These are phyloP conservation scores for Sinelater perroti DNA, from an alignment of 2,888 invertebrate genomes.

Conservation along the genomic window DNA sequence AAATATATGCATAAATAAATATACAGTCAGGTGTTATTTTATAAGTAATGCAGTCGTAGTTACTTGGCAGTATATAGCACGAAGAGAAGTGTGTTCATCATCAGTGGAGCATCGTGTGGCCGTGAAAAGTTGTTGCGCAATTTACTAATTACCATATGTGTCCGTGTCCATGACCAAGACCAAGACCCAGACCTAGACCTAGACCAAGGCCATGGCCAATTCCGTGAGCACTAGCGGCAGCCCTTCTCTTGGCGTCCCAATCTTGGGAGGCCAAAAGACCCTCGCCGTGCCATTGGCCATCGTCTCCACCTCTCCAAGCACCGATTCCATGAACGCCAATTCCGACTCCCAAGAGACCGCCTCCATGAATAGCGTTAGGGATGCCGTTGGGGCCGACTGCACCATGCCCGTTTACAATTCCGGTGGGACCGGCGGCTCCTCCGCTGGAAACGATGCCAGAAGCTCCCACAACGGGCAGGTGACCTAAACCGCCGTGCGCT, in stretches of 20 bases:
- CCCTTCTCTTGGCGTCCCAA: constrained; percentile 13
- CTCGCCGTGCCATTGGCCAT: constrained; percentile 33
- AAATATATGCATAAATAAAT: too few species aligned
- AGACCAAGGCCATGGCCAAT: constrained; percentile 18
- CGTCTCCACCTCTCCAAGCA: constrained; percentile 16
- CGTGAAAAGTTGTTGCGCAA: too few species aligned
- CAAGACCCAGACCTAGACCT: constrained; percentile 9
- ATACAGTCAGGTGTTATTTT: too few species aligned
- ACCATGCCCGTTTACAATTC: constrained; percentile 29
- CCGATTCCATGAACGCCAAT: too few species aligned
- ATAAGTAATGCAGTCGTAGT: too few species aligned
- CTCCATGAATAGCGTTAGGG: constrained; percentile 17
- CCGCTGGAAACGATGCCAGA: constrained; percentile 28
- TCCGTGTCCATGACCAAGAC: too few species aligned
- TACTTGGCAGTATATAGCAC: too few species aligned
- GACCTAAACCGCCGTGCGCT: constrained; percentile 11
- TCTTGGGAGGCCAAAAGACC: constrained; percentile 28
- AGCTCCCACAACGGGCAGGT: constrained; percentile 15
- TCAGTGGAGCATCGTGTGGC: too few species aligned
- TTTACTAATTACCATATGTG: constrained; percentile 6
- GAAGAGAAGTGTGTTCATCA: too few species aligned
- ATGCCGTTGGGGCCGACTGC: constrained; percentile 33
- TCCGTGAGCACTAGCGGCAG: constrained; percentile 1
- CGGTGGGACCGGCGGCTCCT: constrained; percentile 32
- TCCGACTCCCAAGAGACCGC: too few species aligned